Evolutionary conservation across 2,113 vertebrate species (phyloP).

Genomic region (Menura novaehollandiae): DNA sequence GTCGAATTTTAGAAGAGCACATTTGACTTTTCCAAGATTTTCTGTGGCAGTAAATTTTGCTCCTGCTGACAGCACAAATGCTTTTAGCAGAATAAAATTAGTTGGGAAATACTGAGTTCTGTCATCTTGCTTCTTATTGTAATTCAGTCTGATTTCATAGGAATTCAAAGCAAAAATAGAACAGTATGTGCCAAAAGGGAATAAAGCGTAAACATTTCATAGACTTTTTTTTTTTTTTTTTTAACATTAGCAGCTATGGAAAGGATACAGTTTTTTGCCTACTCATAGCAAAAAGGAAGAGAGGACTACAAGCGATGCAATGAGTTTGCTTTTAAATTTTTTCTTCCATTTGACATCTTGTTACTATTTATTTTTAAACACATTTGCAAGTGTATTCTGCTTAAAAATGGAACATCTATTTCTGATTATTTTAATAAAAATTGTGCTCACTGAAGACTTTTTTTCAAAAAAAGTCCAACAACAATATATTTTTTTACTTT

Average conservation of each 20-base stretch:
- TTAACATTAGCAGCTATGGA: neutral
- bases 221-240: neutral
- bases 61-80: conserved; percentile 25
- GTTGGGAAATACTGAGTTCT: neutral
- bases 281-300: neutral
- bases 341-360: neutral
- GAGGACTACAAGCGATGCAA: neutral
- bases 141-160: neutral
- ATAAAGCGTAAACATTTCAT: neutral
- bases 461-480: neutral
- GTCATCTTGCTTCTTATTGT: neutral
- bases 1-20: neutral
- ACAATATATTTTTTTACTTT: neutral
- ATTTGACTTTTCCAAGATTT: conserved; percentile 29
- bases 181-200: neutral
- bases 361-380: neutral
- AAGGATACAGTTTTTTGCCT: neutral
- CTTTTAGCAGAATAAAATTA: conserved; percentile 1
- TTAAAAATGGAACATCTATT: neutral
- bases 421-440: neutral
- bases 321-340: neutral
- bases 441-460: neutral
- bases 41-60: conserved; percentile 32
- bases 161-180: neutral
- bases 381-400: neutral